Base-by-base conservation (phyloP, 2,113 vertebrate species). In the Sylvietta virens region DNA sequence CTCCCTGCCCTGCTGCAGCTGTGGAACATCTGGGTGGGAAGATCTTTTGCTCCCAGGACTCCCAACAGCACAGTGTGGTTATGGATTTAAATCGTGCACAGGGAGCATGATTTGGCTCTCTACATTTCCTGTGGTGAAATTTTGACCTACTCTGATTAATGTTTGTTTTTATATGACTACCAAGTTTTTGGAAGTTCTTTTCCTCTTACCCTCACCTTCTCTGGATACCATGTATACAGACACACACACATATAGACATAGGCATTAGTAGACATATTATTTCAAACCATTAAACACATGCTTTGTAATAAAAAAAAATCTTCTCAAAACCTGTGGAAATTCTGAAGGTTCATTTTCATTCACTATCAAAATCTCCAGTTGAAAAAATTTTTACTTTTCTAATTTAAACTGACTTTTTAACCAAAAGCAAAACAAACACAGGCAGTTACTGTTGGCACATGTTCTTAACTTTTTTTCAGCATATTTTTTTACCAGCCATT, bases 51-150 rank as follows among this genome's bases (percentile, higher is more conserved):
- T 93, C 87, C 21, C 66, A 81, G 82, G 53, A 89, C 61, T 89
- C 72, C 80, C 77, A 33, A 39, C 51, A 92, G 57, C 58, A 65
- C 40, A 61, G 14, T 56, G 87, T 62, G 82, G 79, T 94, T 96
- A 64, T 10, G n/a, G 27, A 66, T 85, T 93, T 0, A 0, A 87
- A n/a, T 58, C 81, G 72, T 80, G 61, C 61, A 81, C 42, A 56
- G 72, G 65, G 92, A 94, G 30, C 74, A 84, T 57, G 80, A 67
- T 64, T 77, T 96, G 91, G 89, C 42, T 81, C 15, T 87, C 74
- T 77, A 83, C 81, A 66, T 85, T 95, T 97, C 91, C 95, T 96
- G 90, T 88, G 92, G 70, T 81, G 95, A 91, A 95, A 87, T 85
- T 81, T 73, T 95, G 93, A 95, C 90, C 92, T 76, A 74, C 18